Evolutionary conservation across 2,888 invertebrate genomes (phyloP).

Genomic region (Pecten maximus): DNA sequence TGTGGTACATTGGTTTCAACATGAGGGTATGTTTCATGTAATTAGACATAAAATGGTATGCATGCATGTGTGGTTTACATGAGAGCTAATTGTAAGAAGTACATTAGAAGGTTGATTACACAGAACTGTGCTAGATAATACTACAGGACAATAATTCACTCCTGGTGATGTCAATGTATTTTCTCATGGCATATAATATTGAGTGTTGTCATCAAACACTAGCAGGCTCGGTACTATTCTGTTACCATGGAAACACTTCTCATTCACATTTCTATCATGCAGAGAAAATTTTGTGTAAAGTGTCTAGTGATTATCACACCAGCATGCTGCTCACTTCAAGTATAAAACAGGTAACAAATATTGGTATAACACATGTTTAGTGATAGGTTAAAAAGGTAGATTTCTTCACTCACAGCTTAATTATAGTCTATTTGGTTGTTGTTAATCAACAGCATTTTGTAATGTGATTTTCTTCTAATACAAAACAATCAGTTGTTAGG

Average conservation of each 20-base stretch:
- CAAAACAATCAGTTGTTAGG: no score
- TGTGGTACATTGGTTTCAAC: no score
- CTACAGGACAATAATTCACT: not conserved
- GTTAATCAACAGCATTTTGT: no score
- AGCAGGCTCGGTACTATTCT: not conserved
- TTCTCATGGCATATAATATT: conserved; percentile 11
- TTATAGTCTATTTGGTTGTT: no score
- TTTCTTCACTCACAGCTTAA: no score
- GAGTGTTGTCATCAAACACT: not conserved
- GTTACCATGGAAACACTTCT: conserved; percentile 10
- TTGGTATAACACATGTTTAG: not conserved
- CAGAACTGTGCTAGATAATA: not conserved
- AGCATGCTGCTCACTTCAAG: not conserved
- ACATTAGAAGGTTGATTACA: not conserved
- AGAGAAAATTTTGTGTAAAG: not conserved
- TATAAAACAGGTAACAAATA: not conserved
- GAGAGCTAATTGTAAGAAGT: not conserved
- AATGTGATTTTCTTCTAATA: no score
- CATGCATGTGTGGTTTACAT: no score
- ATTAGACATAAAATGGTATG: no score
- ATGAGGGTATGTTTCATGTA: no score
- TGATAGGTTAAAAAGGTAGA: no score
- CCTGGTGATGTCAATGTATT: not conserved
- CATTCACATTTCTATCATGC: not conserved
- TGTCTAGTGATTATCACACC: not conserved